Base-by-base conservation (phyloP, 2,888 invertebrate species). In the Melinaea marsaeus region DNA sequence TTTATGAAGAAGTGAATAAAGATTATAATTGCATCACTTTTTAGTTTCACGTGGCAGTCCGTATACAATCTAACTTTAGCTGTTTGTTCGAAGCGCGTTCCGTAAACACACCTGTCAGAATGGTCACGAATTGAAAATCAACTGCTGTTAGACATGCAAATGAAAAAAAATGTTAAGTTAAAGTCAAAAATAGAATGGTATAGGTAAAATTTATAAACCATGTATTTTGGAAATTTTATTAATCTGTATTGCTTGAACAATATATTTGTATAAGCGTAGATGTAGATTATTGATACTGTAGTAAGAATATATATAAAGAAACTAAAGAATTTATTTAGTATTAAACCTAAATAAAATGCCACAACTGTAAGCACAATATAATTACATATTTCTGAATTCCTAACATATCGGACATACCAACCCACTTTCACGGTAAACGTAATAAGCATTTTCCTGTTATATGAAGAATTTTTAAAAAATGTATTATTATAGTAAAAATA, bases 91-190 rank as follows among this genome's bases (percentile, higher is more conserved):
- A 76, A 80, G 75, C 78, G 75, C 78, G 80, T 76, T 74, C 72
- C 68, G 77, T 81, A 82, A 81, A 84, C 83, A 84, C 81, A 85
- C 81, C 80, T 82, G 80, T 81, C 79, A 79, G 78, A 76, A 72
- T 76, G 77, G 80, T 84, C 84, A 85, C 84, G 87, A 85, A 86
- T 85, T 85, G 85, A 84, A 84, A 80, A 79, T 74, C 73, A 79
- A 88, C 76, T 79, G 80, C 80, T 70, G 70, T 66, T 72, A 75
- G 76, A 77, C 88, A 88, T 84, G 88, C 88, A 69, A 71, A 33
- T 59, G 45, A 73, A 73, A 69, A 71, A 67, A 75, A 73, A 22
- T 22, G 58, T 13, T 13, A 59, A 63, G 37, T 22, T 55, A 22
- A 32, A 59, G 54, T 57, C 22, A 34, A 45, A 33, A 32, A 9